Base-by-base conservation (phyloP, 2,888 invertebrate genomes). In the Drosophila lacicola region DNA sequence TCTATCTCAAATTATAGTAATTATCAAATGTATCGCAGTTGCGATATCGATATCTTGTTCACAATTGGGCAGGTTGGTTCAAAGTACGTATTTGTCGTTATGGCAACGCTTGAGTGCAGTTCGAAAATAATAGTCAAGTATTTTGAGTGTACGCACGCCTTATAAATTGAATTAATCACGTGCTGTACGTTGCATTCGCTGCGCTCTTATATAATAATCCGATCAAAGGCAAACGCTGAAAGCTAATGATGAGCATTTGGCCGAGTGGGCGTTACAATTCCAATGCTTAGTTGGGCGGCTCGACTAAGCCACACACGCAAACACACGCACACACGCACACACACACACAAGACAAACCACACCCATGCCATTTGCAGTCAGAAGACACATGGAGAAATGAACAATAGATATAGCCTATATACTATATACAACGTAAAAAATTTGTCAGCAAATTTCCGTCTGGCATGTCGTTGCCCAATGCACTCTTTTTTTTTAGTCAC, bases 141-240 rank as follows among this genome's bases (percentile, higher is more conserved):
- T 34, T 29, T 29, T 17, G 29, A 13, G 46, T 44, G 39, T 64
- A 37, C 55, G 21, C 51, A 47, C 47, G 55, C 45, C 56, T 62
- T 63, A 74, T 60, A 60, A 61, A 54, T 57, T 54, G 41, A 58
- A 56, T 60, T 55, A 47, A 57, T 74, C 79, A 62, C 74, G 69
- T 74, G 78, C 46, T 74, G 61, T 79, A 75, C 74, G 58, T 68
- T 75, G 74, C 69, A 75, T 39, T 69, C 68, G 13, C 51, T 41
- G 44, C 36, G n/a, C 47, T 13, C 51, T 79, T 75, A 66, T 58
- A 68, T 63, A 61, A 80, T 37, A 50, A 55, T 34, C 21, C 45
- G 42, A 3, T 4, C 19, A 46, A 60, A 39, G 37, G 41, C 58
- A 29, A 41, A 41, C 56, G 25, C 34, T 39, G 37, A 13, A 36